A percentile compares a stretch with the other conserved stretches of the same genome.
Evolutionary conservation across 2,797 vertebrate species (phyloP).

Genomic region (Zonotrichia albicollis): DNA sequence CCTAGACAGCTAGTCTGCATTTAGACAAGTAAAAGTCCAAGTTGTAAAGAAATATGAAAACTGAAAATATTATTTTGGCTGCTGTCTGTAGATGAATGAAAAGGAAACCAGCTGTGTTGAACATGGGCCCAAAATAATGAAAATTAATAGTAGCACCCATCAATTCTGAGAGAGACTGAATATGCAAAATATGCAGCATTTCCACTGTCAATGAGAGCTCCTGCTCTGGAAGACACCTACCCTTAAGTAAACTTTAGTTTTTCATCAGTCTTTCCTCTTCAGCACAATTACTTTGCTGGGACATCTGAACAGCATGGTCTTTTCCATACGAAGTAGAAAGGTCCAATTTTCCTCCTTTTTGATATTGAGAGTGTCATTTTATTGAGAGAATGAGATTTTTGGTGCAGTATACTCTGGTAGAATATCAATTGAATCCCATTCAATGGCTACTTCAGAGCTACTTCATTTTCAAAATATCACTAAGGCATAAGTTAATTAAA

Average conservation of each 20-base stretch:
- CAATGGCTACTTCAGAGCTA: conserved; percentile 39
- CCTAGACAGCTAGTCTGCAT: not conserved
- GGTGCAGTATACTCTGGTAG: not conserved
- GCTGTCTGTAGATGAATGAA: not conserved
- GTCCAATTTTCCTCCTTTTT: conserved; percentile 32
- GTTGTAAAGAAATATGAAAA: not conserved
- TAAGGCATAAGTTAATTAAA: conserved; percentile 67
- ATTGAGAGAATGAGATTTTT: conserved; percentile 42
- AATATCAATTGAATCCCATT: conserved; percentile 54
- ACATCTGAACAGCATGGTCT: not conserved
- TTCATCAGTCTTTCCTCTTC: not conserved
- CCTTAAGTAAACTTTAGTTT: not conserved
- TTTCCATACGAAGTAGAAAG: not conserved
- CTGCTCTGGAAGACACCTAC: not conserved
- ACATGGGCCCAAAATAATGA: not conserved
- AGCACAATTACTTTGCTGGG: not conserved
- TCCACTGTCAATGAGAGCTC: not conserved
- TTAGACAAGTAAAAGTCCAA: not conserved
- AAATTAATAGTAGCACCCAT: not conserved
- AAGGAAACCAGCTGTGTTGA: not conserved
- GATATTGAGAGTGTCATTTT: conserved; percentile 22
- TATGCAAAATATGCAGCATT: not conserved
- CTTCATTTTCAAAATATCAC: conserved; percentile 61
- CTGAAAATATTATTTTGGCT: not conserved
- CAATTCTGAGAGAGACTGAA: not conserved